phyloP scores from a whole-genome alignment of 1,140 invertebrate species.

The Liolophura sinensis region DNA sequence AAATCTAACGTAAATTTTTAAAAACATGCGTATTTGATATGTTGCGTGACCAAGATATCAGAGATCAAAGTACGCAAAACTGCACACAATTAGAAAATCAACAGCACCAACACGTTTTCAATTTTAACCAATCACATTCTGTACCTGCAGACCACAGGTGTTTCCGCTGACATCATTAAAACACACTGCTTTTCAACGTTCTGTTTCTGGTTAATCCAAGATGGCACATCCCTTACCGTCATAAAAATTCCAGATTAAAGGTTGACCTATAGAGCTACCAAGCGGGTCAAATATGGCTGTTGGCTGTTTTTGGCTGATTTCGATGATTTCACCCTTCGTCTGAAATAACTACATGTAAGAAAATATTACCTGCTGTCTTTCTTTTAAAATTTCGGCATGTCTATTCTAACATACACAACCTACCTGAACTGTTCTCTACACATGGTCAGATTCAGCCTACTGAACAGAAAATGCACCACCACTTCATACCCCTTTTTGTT shows the following conservation, averaged over 20 bases:
- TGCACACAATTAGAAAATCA: neutral
- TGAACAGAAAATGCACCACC: constrained; percentile 51
- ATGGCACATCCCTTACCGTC: too few species aligned
- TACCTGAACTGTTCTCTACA: constrained; percentile 53
- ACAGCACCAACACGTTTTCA: neutral
- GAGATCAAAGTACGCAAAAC: neutral
- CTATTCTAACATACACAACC: constrained; percentile 1
- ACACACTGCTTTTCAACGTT: too few species aligned
- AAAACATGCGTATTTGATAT: constrained; percentile 1
- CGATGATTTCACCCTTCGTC: too few species aligned
- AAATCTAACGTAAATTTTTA: constrained; percentile 7
- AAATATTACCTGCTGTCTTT: neutral
- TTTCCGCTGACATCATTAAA: too few species aligned
- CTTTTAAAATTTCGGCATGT: neutral
- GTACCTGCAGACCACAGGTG: too few species aligned
- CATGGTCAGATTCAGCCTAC: constrained; percentile 42
- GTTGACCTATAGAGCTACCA: too few species aligned
- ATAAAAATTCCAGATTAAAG: too few species aligned
- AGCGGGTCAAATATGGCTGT: too few species aligned
- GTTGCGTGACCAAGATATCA: neutral
- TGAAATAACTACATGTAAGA: too few species aligned
- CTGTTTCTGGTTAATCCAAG: too few species aligned
- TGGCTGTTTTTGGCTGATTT: too few species aligned
- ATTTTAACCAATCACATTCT: constrained; percentile 1
- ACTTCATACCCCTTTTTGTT: constrained; percentile 53